Conservation (phyloP, 2,113 vertebrate species). For the Gorsachius goisagi region DNA sequence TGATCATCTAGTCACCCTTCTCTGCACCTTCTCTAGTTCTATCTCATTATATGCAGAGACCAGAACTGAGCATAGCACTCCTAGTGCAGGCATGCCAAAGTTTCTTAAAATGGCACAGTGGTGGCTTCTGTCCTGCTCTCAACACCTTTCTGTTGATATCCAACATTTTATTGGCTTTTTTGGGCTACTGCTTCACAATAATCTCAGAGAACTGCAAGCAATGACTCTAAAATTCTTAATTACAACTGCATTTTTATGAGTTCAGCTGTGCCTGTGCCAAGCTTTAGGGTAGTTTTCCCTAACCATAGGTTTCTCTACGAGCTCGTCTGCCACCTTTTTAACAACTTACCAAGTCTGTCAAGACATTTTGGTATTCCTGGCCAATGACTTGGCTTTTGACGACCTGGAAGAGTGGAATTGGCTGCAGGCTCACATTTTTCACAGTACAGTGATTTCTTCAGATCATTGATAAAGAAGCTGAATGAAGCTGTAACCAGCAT, state of each 20-base stretch:
- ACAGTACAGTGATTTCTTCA: not conserved
- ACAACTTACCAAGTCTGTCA: not conserved
- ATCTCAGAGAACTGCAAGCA: not conserved
- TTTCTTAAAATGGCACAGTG: not conserved
- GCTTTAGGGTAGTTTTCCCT: not conserved
- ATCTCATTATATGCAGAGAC: not conserved
- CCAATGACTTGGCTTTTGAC: not conserved
- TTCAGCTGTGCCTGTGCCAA: not conserved
- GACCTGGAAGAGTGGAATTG: not conserved
- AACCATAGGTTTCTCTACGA: not conserved
- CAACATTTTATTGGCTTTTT: not conserved
- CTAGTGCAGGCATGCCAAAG: not conserved
- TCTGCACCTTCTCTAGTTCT: not conserved
- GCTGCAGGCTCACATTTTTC: not conserved
- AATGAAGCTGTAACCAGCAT: not conserved
- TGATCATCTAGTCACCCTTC: not conserved
- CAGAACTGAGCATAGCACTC: not conserved
- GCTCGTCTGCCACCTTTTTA: not conserved
- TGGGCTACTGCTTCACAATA: not conserved
- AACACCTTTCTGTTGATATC: not conserved
- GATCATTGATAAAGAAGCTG: not conserved
- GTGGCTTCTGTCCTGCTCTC: not conserved
- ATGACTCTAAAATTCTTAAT: not conserved
- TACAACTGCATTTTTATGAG: not conserved
- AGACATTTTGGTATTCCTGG: not conserved